These are phyloP conservation scores for Etheostoma nigrum DNA, from an alignment of 2,797 vertebrate species.

Conservation along the genomic window DNA sequence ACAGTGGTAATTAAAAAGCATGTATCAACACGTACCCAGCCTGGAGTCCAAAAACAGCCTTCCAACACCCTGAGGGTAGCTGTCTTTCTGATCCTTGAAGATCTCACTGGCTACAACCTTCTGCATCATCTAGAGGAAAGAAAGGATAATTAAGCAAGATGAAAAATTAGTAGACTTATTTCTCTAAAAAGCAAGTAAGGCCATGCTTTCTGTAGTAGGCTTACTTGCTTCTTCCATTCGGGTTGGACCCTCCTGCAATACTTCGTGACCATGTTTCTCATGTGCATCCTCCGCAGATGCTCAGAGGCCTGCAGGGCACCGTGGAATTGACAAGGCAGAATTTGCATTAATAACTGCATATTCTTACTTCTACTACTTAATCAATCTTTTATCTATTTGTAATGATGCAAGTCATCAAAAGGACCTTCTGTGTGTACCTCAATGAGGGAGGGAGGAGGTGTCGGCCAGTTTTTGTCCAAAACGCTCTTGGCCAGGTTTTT, in stretches of 20 bases:
- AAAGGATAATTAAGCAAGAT: constrained; percentile 2
- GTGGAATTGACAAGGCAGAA: neutral
- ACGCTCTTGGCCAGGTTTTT: constrained; percentile 91
- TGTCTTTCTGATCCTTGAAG: constrained; percentile 96
- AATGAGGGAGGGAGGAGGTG: constrained; percentile 87
- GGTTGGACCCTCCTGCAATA: constrained; percentile 95
- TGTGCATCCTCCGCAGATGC: constrained; percentile 88
- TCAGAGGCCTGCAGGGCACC: constrained; percentile 88
- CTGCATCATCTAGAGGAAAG: constrained; percentile 89
- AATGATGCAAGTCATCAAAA: neutral
- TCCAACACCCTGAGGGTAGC: constrained; percentile 94
- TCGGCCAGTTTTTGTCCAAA: constrained; percentile 94
- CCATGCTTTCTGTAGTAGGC: neutral
- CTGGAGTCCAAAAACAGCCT: constrained; percentile 94
- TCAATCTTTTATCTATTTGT: neutral
- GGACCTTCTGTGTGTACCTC: constrained; percentile 83
- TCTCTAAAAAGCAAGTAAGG: neutral
- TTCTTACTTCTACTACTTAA: neutral
- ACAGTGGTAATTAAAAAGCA: neutral
- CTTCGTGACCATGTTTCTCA: constrained; percentile 94
- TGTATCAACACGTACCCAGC: constrained; percentile 85
- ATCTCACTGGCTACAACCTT: constrained; percentile 96
- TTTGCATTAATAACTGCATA: constrained; percentile 14
- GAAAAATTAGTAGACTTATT: neutral
- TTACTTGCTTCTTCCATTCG: constrained; percentile 97